phyloP scores from a whole-genome alignment of 2,888 invertebrate genomes.

The Chrysolina americana region DNA sequence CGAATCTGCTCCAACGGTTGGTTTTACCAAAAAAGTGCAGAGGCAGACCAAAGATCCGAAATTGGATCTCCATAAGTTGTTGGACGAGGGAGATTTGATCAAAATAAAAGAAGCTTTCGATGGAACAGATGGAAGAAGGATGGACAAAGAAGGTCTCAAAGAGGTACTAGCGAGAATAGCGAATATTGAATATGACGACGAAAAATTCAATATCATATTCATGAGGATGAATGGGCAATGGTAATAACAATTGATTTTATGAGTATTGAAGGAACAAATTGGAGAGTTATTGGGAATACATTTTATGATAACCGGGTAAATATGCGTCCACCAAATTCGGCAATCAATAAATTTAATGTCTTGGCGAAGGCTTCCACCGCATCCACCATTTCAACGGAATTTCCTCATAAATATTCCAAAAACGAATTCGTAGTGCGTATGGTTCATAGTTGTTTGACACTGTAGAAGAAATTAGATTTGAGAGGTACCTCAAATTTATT shows the following conservation, averaged over 20 bases:
- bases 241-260: slow-evolving; percentile 49
- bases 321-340: too few relatives aligned
- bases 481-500: too few relatives aligned
- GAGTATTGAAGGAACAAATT: neutral
- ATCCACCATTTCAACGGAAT: too few relatives aligned
- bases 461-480: too few relatives aligned
- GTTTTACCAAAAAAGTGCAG: slow-evolving; percentile 18
- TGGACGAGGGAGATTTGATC: slow-evolving; percentile 70
- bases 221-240: slow-evolving; percentile 71
- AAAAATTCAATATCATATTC: slow-evolving; percentile 76
- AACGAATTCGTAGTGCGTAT: too few relatives aligned
- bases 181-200: slow-evolving; percentile 73
- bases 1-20: neutral
- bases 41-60: slow-evolving; percentile 11
- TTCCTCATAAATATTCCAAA: too few relatives aligned
- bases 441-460: too few relatives aligned
- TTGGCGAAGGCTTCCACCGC: too few relatives aligned
- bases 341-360: too few relatives aligned
- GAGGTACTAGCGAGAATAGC: slow-evolving; percentile 68
- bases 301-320: too few relatives aligned
- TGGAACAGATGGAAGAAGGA: slow-evolving; percentile 66
- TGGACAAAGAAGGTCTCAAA: slow-evolving; percentile 69
- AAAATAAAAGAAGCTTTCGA: slow-evolving; percentile 71
- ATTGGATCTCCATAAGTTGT: slow-evolving; percentile 68
- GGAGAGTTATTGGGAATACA: too few relatives aligned